Percentiles rank a stretch among this genome's conserved stretches.
Conservation (phyloP, 2,113 vertebrate genomes). For the Oriolus oriolus region DNA sequence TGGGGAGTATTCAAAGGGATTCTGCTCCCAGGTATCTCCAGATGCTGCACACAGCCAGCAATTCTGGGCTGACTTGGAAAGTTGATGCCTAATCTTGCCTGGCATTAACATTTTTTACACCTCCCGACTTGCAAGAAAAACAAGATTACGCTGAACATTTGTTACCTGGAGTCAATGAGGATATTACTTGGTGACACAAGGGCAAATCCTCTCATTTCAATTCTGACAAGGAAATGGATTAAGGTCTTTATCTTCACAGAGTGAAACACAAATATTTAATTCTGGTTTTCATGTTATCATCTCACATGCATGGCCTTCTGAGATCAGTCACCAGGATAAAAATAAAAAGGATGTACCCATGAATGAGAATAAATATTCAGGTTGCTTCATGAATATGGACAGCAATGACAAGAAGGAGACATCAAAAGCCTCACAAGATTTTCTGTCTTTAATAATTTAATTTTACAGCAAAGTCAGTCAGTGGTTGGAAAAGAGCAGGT, state of each 20-base stretch:
- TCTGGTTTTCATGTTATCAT: neutral
- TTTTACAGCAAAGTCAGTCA: neutral
- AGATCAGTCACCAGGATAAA: neutral
- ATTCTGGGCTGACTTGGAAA: neutral
- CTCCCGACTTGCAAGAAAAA: neutral
- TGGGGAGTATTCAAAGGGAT: neutral
- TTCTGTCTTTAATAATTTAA: neutral
- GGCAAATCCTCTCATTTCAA: constrained; percentile 23
- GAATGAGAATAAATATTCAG: neutral
- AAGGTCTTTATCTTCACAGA: constrained; percentile 3
- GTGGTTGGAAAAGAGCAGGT: neutral
- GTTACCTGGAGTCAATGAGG: neutral
- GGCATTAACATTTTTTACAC: neutral
- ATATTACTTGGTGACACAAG: neutral
- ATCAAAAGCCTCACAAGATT: neutral
- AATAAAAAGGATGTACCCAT: neutral
- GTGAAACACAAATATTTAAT: constrained; percentile 25
- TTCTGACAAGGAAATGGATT: neutral
- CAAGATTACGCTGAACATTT: neutral
- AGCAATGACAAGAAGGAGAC: neutral
- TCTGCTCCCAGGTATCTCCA: neutral
- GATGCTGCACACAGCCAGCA: neutral
- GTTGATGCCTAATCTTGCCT: neutral
- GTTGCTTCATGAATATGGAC: constrained; percentile 1
- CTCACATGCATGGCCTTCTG: neutral